Base-by-base conservation (phyloP, 2,113 vertebrate genomes). In the Anarhynchus alexandrinus region DNA sequence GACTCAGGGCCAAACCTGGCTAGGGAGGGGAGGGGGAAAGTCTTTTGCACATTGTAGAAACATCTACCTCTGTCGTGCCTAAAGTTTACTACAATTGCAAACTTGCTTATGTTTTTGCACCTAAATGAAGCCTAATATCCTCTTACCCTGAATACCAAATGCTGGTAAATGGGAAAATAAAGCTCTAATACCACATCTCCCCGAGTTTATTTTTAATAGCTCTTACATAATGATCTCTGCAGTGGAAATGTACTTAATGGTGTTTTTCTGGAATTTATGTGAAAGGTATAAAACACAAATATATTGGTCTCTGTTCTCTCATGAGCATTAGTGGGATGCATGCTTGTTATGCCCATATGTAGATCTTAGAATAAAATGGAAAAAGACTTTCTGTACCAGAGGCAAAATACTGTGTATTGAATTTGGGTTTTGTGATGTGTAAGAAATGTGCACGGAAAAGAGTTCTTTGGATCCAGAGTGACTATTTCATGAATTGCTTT, bases 321-420 rank as follows among this genome's bases (percentile, higher is more conserved):
- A 1, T 27, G 73, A 93, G 54, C 84, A 73, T 91, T 96, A 82
- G 42, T 57, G 82, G 83, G 65, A 17, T 76, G 52, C 36, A 10
- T 52, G 65, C 61, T 90, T 61, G 25, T 85, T 86, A 19, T 38
- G 59, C 30, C 49, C 30, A 9, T 29, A 18, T 66, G 49, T 32
- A 54, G 77, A 70, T 64, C 43, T 80, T 32, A 45, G 65, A 71
- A 59, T 67, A 76, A 94, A 96, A 86, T 43, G 57, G 93, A 91
- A 93, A 78, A 93, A 79, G 83, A 92, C 82, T 80, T 92, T 91
- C 86, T 93, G 96, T 94, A 95, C 91, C 87, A 66, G 84, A 51
- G 78, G 78, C 93, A 85, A 54, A 93, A 71, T 2, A 2, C 70
- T 25, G 19, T 26, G 70, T 42, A 84, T 36, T 84, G 86, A 94